Conservation (phyloP, 1,140 invertebrate genomes). For the Colletes gigas region DNA sequence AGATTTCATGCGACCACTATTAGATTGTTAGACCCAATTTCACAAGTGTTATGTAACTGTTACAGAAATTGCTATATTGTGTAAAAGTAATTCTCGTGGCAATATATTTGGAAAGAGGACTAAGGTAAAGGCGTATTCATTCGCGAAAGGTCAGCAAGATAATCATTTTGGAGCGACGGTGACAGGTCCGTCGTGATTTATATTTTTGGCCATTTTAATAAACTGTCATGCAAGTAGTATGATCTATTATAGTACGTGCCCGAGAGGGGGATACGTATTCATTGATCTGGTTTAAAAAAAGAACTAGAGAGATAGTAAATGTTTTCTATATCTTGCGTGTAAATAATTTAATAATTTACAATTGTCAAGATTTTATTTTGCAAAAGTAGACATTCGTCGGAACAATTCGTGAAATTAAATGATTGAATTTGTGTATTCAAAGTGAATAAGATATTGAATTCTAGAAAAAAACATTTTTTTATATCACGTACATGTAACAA, state of each 20-base stretch:
- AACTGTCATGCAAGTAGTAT: background rate
- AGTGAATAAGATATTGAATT: no score
- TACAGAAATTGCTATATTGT: background rate
- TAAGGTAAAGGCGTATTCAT: slow-evolving; percentile 33
- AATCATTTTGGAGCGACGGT: slow-evolving; percentile 9
- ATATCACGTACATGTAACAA: no score
- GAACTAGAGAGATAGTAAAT: no score
- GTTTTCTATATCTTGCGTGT: no score
- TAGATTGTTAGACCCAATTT: slow-evolving; percentile 34
- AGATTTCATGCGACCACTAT: slow-evolving; percentile 29
- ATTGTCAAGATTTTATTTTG: no score
- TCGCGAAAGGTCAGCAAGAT: slow-evolving; percentile 22
- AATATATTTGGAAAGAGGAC: slow-evolving; percentile 3
- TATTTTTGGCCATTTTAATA: background rate
- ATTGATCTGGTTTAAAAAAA: background rate
- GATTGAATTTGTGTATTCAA: no score
- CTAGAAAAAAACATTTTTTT: no score
- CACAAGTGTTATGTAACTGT: slow-evolving; percentile 43
- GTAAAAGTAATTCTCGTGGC: slow-evolving; percentile 20
- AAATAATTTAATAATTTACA: no score
- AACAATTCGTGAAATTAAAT: no score
- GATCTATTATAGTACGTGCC: background rate
- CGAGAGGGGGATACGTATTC: no score
- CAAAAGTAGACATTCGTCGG: no score
- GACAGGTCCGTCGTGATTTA: slow-evolving; percentile 12